Evolutionary conservation across 1,140 invertebrate genomes (phyloP), one percentile per base, ranked within the genome.

Genomic region (Temnothorax nylanderi): DNA sequence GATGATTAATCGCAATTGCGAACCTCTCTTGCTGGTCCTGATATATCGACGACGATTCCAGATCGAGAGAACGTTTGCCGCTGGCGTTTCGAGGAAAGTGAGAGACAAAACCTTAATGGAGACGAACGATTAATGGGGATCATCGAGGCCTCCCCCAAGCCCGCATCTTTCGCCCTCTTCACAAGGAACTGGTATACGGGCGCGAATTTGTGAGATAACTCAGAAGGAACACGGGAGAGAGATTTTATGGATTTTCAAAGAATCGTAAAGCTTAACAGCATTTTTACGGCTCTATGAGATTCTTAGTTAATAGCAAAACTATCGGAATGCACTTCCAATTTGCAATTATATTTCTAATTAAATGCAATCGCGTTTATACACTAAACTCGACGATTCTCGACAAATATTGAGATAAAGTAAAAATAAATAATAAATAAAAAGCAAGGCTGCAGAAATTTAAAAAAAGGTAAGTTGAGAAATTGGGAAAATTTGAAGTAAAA

Each of bases 111-210:
- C 77, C 16, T 81, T 81, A 71, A 54, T 54, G 10, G n/a, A 49
- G 54, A 51, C 44, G 58, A 76, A 82, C 60, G 72, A 89, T 90
- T 87, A 88, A 90, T 84, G 64, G 77, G 81, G 88, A 89, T 89
- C 76, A 89, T 89, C 76, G 64, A 89, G 80, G 62, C 56, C 60
- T 82, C 18, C 44, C n/a, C n/a, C 13, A 41, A 65, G 21, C 89
- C 89, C 89, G 89, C 88, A 90, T 90, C 37, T 56, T 71, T n/a
- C 32, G 80, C 49, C 58, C 47, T 75, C 58, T 82, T 76, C 62
- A 71, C 16, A 54, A 62, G 37, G 44, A 84, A 41, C 34, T 51
- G 56, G 7, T 47, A 89, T 89, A 88, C 80, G 86, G 87, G 88
- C 74, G 32, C 56, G 26, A 89, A 85, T 88, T 89, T 41, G 51